A percentile compares a stretch with the other conserved stretches of the same genome.
Conservation (phyloP, 1,140 invertebrate genomes). For the Gryllus bimaculatus region DNA sequence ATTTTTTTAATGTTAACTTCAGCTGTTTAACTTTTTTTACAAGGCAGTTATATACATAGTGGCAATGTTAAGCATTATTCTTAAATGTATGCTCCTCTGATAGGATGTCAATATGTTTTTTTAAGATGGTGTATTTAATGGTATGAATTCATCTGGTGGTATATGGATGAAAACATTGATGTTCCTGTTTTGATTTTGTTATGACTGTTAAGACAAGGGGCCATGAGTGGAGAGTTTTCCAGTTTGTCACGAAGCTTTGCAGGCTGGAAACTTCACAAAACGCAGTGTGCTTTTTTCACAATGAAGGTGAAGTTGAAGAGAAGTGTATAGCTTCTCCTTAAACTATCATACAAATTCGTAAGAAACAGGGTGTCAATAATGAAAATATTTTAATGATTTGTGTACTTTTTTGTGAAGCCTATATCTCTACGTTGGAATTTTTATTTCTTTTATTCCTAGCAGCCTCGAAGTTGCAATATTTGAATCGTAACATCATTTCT, state of each 20-base stretch:
- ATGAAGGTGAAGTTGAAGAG: not conserved
- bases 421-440: not conserved
- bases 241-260: not conserved
- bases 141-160: not conserved
- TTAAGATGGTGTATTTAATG: not conserved
- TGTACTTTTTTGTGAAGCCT: not conserved
- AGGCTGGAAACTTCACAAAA: not conserved
- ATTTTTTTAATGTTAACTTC: constrained; percentile 7
- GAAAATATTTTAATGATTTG: not conserved
- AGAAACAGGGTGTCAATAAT: not conserved
- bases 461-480: not conserved
- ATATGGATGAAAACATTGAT: not conserved
- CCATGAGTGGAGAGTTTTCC: not conserved
- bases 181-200: not conserved
- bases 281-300: not conserved
- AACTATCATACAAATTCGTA: not conserved
- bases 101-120: not conserved
- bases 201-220: not conserved
- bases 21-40: constrained; percentile 10
- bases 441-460: not conserved
- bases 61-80: not conserved
- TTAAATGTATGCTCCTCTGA: not conserved
- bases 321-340: not conserved
- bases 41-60: not conserved
- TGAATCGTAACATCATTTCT: constrained; percentile 7